phyloP scores from a whole-genome alignment of 2,888 invertebrate genomes.

The Drosophila percnosoma region DNA sequence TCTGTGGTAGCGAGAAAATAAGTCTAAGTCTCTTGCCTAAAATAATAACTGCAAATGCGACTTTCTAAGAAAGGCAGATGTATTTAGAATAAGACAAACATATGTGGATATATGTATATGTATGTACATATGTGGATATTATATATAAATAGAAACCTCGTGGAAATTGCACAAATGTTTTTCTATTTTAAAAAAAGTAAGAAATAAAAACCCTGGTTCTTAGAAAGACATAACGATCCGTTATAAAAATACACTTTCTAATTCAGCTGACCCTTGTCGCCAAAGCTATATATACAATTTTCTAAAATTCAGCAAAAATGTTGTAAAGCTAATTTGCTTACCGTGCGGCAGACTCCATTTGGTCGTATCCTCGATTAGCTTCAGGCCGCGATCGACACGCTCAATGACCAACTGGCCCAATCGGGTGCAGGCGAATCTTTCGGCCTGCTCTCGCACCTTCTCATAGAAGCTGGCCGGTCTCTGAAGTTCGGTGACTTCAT shows the following conservation, averaged over 20 bases:
- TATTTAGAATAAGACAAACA: neutral
- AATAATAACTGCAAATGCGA: neutral
- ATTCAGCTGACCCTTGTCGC: neutral
- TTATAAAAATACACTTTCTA: neutral
- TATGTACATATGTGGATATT: neutral
- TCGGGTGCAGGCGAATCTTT: slow-evolving; percentile 77
- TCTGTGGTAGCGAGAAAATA: slow-evolving; percentile 14
- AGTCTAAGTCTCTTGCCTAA: neutral
- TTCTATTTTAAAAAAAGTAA: neutral
- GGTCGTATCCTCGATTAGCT: slow-evolving; percentile 82
- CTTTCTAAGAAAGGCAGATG: neutral
- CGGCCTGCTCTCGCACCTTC: slow-evolving; percentile 67
- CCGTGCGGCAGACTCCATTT: slow-evolving; percentile 84
- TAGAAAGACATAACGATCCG: neutral
- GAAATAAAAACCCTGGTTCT: neutral
- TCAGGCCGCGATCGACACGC: slow-evolving; percentile 75
- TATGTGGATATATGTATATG: neutral
- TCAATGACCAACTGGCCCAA: slow-evolving; percentile 80
- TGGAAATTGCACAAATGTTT: neutral
- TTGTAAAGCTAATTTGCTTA: slow-evolving; percentile 31
- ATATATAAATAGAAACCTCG: neutral
- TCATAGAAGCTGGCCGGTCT: slow-evolving; percentile 59
- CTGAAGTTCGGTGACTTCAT: slow-evolving; percentile 68
- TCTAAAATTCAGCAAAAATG: neutral
- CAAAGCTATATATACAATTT: neutral